phyloP scores from a whole-genome alignment of 1,140 invertebrate genomes.

The Parasteatoda tepidariorum region DNA sequence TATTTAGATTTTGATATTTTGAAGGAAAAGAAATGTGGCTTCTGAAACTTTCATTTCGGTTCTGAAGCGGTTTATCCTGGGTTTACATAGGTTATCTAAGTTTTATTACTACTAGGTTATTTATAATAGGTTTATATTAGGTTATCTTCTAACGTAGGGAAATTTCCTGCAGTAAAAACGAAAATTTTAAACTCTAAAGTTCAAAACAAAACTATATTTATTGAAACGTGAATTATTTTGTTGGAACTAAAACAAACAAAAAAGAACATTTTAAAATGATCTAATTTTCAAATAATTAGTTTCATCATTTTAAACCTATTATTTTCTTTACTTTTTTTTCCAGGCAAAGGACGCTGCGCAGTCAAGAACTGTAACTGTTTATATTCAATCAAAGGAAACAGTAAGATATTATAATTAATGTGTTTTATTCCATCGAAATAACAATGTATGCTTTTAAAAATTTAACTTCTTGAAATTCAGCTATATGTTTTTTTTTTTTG shows the following conservation, averaged over 20 bases:
- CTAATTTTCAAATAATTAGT: neutral
- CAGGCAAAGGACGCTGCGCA: neutral
- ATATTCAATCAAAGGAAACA: neutral
- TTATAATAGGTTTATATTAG: no score
- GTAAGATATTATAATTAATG: neutral
- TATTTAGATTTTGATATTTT: no score
- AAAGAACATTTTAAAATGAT: neutral
- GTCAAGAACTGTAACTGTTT: slow-evolving; percentile 1
- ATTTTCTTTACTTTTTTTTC: neutral
- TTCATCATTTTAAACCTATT: neutral
- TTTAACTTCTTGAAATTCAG: no score
- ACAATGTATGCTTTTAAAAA: neutral
- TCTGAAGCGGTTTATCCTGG: no score
- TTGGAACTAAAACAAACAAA: neutral
- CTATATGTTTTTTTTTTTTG: neutral
- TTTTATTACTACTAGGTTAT: no score
- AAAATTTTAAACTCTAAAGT: neutral
- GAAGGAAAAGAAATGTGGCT: no score
- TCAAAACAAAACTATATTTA: neutral
- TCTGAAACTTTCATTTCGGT: no score
- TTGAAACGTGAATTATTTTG: neutral
- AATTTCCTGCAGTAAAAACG: neutral
- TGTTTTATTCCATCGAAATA: neutral
- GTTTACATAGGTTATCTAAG: no score
- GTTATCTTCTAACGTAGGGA: no score